Evolutionary conservation across 2,113 vertebrate species (phyloP).

Genomic region (Psittacara wagleri): DNA sequence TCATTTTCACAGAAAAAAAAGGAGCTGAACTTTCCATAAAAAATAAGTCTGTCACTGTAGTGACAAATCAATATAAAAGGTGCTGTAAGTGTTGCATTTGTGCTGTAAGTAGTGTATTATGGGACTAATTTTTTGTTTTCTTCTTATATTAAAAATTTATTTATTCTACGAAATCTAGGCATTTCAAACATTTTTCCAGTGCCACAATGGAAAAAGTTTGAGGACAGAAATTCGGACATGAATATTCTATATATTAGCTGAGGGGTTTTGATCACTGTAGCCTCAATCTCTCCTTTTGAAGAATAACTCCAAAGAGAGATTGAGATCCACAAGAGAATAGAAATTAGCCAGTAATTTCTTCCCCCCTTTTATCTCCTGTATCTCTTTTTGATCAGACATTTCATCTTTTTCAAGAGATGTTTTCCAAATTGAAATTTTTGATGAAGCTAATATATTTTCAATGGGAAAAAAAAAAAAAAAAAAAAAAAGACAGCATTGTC

Average conservation of each 20-base stretch:
- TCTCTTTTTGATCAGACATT: neutral
- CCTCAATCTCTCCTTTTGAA: neutral
- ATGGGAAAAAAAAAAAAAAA: neutral
- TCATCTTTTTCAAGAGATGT: neutral
- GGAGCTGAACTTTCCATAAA: neutral
- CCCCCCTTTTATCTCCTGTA: fast-evolving
- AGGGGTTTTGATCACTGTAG: neutral
- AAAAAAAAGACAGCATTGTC: neutral
- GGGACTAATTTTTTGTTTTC: neutral
- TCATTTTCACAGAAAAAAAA: neutral
- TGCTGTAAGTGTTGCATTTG: neutral
- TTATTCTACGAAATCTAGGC: neutral
- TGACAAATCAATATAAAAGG: neutral
- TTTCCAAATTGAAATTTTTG: neutral
- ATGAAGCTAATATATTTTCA: neutral
- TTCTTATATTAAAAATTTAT: neutral
- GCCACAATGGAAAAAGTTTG: neutral
- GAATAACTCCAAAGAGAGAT: neutral
- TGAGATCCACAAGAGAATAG: neutral
- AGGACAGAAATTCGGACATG: neutral
- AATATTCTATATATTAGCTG: neutral
- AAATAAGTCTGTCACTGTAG: neutral
- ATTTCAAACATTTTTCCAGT: neutral
- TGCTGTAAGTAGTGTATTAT: neutral
- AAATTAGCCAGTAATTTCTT: neutral